Base-by-base conservation (phyloP, 2,113 vertebrate genomes). In the Glaucidium brasilianum region DNA sequence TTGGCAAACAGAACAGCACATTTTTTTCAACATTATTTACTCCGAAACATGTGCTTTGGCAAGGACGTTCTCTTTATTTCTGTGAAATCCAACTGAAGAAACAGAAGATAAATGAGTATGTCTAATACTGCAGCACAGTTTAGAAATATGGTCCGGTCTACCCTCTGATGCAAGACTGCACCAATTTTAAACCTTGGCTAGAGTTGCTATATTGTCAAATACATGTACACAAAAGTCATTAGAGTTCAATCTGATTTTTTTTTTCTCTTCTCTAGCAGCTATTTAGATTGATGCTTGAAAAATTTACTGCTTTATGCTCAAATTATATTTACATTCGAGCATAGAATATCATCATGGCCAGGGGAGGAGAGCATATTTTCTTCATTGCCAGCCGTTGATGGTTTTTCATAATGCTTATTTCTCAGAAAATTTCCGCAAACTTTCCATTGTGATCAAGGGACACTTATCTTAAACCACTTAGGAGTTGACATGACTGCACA, bases 131-230 rank as follows among this genome's bases (percentile, higher is more conserved):
- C 59, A 69, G 77, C 29, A 88, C n/a, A 92, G 67, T 97, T 94
- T 95, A 93, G 95, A 96, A 97, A 97, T 85, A 90, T 12, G 41
- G 92, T 59, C 87, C 84, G 90, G 84, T 93, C 84, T 83, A 76
- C 47, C 15, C 94, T 95, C 87, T 96, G 91, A 96, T 95, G 92
- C 95, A 96, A 97, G 92, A 88, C 85, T 82, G 69, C 50, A 95
- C 95, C 86, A 88, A 90, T 95, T 97, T 96, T 97, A 97, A 95
- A 96, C 67, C 59, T 91, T 96, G 95, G 96, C 95, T 94, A 11
- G 71, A 69, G 74, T 76, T 5, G 63, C 14, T 77, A 26, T 49
- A 82, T 94, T 97, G 89, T 96, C 84, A 95, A 95, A 96, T 83
- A 79, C 17, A 21, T 55, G 73, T 58, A 85, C 50, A 67, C 50